A percentile compares a stretch with the other conserved stretches of the same genome.
Conservation (phyloP, 2,888 invertebrate species). For the Acanthosepion lycidas region DNA sequence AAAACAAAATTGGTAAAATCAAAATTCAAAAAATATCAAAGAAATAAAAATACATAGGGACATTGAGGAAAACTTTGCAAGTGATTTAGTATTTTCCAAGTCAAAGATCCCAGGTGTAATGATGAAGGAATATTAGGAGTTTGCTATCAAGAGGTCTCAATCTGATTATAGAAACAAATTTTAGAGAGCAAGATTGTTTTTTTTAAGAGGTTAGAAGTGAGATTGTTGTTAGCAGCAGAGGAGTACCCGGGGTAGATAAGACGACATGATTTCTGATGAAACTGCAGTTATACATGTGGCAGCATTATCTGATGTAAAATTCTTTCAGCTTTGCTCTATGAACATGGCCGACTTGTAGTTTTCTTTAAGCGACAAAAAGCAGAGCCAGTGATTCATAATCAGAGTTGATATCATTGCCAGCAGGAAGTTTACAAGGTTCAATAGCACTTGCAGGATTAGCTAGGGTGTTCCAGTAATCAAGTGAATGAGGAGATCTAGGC, state of each 20-base stretch:
- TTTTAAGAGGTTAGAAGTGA: neutral
- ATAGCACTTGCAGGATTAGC: neutral
- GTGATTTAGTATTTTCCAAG: neutral
- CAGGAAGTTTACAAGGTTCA: neutral
- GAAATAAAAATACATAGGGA: neutral
- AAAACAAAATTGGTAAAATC: too few relatives aligned
- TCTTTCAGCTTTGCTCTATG: neutral
- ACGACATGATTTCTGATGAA: neutral
- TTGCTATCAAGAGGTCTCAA: neutral
- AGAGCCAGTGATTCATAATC: neutral
- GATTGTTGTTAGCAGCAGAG: neutral
- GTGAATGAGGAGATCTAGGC: too few relatives aligned
- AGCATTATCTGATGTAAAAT: neutral
- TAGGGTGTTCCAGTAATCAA: neutral
- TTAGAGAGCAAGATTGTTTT: neutral
- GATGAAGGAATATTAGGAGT: neutral
- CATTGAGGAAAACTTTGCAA: too few relatives aligned
- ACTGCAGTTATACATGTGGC: neutral
- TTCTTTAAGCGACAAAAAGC: neutral
- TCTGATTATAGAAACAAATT: neutral
- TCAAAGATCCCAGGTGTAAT: neutral
- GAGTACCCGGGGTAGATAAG: neutral
- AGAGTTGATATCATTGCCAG: neutral
- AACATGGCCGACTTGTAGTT: neutral
- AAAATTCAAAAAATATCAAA: neutral